phyloP scores from a whole-genome alignment of 2,888 invertebrate genomes.

The Oscheius sp. region DNA sequence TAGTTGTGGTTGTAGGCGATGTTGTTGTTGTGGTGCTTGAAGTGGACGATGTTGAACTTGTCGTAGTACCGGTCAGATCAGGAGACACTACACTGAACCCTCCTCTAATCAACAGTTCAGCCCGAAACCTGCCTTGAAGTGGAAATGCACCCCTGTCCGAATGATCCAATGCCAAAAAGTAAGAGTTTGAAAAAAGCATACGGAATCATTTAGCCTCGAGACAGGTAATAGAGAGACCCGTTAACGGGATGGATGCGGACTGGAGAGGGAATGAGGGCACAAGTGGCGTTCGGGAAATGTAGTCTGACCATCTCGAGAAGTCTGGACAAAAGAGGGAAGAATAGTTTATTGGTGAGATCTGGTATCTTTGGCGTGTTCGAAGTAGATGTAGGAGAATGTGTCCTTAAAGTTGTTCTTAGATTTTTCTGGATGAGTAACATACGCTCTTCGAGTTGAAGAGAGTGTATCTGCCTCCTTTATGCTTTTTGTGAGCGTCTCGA shows the following conservation, averaged over 20 bases:
- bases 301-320: background rate
- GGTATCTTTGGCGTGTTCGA: background rate
- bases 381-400: too few species aligned
- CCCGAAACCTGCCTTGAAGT: background rate
- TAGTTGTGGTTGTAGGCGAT: background rate
- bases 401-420: background rate
- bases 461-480: background rate
- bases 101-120: background rate
- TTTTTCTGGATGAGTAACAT: background rate
- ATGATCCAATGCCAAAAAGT: background rate
- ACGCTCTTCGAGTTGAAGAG: background rate
- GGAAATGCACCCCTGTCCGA: background rate
- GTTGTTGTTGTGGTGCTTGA: background rate
- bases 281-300: background rate
- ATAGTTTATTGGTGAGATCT: background rate
- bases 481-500: conserved; percentile 1
- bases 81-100: background rate
- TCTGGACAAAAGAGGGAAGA: conserved; percentile 16
- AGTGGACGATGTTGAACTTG: background rate
- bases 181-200: background rate
- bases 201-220: background rate
- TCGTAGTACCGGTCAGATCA: background rate
- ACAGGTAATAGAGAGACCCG: background rate
- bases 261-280: background rate
- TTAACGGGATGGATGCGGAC: background rate